phyloP scores from a whole-genome alignment of 2,113 vertebrate genomes.

The Motacilla tschutschensis region DNA sequence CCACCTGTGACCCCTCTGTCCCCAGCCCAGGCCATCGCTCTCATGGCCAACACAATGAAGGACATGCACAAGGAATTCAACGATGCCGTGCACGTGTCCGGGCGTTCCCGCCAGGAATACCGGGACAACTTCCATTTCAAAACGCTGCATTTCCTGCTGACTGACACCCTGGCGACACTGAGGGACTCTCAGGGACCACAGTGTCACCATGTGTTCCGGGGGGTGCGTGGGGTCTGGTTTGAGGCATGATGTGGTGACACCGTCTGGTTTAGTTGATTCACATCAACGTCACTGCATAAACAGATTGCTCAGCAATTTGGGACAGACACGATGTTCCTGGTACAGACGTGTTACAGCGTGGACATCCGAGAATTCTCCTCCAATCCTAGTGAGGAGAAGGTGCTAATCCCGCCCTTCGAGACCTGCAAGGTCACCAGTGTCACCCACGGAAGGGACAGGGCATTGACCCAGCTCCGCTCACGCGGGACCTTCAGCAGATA shows the following conservation, averaged over 20 bases:
- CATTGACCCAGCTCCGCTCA: neutral
- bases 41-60: neutral
- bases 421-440: neutral
- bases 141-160: neutral
- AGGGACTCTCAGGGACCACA: no score
- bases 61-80: neutral
- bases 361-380: neutral
- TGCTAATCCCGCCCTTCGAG: neutral
- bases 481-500: neutral
- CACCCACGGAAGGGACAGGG: neutral
- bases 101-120: neutral
- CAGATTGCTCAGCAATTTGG: neutral
- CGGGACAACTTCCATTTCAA: neutral
- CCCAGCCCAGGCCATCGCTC: neutral
- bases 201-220: no score
- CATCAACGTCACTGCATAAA: fast-evolving
- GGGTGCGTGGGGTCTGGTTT: fast-evolving
- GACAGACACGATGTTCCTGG: neutral
- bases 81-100: fast-evolving
- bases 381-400: neutral
- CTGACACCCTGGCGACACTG: fast-evolving
- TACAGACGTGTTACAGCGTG: fast-evolving
- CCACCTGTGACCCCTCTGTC: neutral
- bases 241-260: fast-evolving
- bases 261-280: neutral